phyloP scores from a whole-genome alignment of 2,888 invertebrate species.

The Tanypteryx hageni region DNA sequence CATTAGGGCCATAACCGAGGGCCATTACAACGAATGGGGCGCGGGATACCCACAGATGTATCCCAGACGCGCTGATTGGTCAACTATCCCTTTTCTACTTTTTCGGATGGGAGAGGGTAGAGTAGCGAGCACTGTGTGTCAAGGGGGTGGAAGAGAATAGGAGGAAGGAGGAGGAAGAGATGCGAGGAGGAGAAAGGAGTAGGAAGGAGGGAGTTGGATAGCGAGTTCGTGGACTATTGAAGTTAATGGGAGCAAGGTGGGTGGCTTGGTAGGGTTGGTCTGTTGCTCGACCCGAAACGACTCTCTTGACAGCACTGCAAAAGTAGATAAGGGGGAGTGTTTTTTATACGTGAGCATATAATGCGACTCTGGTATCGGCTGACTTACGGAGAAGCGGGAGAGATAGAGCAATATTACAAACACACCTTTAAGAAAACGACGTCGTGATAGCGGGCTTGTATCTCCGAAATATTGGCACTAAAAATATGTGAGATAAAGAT shows the following conservation, averaged over 20 bases:
- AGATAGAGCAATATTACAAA: constrained; percentile 18
- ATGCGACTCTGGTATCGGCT: neutral
- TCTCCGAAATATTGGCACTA: neutral
- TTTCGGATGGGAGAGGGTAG: neutral
- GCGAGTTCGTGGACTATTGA: constrained; percentile 4
- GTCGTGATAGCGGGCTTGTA: neutral
- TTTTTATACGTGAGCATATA: constrained; percentile 2
- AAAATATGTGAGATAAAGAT: neutral
- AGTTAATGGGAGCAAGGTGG: neutral
- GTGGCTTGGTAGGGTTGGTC: neutral
- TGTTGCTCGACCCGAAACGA: neutral
- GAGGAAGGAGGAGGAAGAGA: neutral
- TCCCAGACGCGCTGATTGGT: constrained; percentile 55
- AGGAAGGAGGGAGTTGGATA: constrained; percentile 12
- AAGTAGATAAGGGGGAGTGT: neutral
- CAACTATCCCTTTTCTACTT: constrained; percentile 42
- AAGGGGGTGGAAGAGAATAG: neutral
- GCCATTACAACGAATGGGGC: constrained; percentile 57
- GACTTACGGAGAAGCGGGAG: neutral
- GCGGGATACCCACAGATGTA: constrained; percentile 57
- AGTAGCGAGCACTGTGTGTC: neutral
- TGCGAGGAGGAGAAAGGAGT: neutral
- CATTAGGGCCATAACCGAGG: constrained; percentile 58
- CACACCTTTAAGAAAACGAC: neutral
- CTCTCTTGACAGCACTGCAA: neutral